Percentiles rank a stretch among this genome's conserved stretches.
Evolutionary conservation across 2,888 invertebrate genomes (phyloP).

Genomic region (Macrophya alboannulata): DNA sequence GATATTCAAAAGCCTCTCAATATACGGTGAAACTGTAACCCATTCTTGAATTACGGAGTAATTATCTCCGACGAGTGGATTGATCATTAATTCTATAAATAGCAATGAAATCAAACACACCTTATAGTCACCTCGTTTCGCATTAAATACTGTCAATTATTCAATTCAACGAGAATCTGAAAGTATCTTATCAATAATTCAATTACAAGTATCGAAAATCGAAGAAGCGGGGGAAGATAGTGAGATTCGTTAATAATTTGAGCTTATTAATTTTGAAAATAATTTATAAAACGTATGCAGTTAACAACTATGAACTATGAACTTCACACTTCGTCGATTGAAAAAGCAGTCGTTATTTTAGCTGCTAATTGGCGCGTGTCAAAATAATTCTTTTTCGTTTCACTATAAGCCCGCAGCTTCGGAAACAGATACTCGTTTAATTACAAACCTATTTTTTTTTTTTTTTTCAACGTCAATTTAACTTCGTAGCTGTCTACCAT

Average conservation of each 20-base stretch:
- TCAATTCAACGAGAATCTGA: neutral
- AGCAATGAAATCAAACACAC: neutral
- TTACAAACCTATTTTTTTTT: neutral
- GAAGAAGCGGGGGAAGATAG: neutral
- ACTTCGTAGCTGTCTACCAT: neutral
- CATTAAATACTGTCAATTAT: neutral
- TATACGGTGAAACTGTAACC: constrained; percentile 11
- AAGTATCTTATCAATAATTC: neutral
- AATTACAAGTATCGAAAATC: neutral
- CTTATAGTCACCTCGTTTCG: neutral
- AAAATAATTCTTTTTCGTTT: neutral
- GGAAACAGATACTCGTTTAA: neutral
- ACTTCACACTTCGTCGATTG: too few relatives aligned
- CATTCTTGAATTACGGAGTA: constrained; percentile 22
- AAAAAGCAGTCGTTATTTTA: neutral
- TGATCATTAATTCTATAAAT: constrained; percentile 4
- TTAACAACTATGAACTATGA: neutral
- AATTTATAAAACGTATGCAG: neutral
- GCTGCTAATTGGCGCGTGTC: neutral
- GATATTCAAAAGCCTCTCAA: constrained; percentile 24
- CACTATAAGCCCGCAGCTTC: neutral
- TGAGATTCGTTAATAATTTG: neutral
- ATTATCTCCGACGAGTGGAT: constrained; percentile 29
- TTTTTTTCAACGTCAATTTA: neutral
- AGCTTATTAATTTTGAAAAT: neutral